These are phyloP conservation scores for Strix aluco DNA, from an alignment of 2,113 vertebrate genomes.

Conservation along the genomic window DNA sequence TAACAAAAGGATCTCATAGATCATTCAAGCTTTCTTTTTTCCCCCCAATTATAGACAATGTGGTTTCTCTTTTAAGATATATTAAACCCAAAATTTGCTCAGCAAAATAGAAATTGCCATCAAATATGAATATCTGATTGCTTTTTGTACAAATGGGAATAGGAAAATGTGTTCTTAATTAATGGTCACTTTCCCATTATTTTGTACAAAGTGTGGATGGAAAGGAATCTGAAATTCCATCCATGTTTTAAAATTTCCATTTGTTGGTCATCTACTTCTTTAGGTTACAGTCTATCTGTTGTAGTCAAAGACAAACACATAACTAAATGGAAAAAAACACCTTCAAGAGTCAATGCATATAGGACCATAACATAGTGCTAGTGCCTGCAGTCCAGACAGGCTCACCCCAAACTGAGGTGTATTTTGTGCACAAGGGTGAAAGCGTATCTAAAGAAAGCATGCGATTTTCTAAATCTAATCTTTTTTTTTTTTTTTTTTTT, in stretches of 20 bases:
- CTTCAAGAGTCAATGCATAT: background rate
- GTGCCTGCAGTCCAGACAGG: no score
- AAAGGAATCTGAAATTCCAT: background rate
- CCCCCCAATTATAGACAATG: background rate
- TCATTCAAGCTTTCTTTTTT: background rate
- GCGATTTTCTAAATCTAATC: background rate
- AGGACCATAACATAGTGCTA: background rate
- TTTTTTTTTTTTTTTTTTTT: background rate
- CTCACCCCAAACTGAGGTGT: background rate
- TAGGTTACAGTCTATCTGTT: background rate
- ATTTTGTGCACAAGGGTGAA: background rate
- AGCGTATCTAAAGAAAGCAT: background rate
- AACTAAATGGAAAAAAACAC: background rate
- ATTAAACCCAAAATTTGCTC: background rate
- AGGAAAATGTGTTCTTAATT: background rate
- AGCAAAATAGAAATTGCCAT: background rate
- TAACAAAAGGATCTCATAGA: background rate
- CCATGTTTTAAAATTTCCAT: background rate
- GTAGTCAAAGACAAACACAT: background rate
- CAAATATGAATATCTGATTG: background rate
- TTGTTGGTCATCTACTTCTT: background rate
- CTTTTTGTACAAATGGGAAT: background rate
- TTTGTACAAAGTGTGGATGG: background rate
- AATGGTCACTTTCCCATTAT: background rate
- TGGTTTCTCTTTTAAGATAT: background rate